These are phyloP conservation scores for Lasioglossum pauxillum DNA, from an alignment of 2,888 invertebrate species.

Conservation along the genomic window DNA sequence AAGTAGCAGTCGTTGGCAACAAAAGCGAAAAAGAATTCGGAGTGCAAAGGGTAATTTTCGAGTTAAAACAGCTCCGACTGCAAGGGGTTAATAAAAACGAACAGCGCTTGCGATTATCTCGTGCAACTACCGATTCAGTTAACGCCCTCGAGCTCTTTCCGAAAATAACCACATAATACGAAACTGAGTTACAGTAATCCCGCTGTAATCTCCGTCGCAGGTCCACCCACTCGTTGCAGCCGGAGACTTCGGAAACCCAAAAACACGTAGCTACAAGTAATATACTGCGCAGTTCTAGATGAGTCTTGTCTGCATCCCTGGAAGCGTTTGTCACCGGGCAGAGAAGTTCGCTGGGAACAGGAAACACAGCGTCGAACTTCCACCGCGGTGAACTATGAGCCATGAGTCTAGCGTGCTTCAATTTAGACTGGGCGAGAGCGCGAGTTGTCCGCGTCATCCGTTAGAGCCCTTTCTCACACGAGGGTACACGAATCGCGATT, in stretches of 20 bases:
- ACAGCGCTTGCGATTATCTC: background rate
- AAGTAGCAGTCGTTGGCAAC: too few species aligned
- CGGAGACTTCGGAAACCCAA: background rate
- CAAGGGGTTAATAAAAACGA: background rate
- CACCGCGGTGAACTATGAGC: background rate
- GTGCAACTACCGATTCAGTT: background rate
- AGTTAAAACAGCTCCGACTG: too few species aligned
- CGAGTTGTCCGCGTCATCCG: background rate
- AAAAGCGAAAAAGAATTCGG: too few species aligned
- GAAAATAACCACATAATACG: background rate
- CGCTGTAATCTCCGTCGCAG: background rate
- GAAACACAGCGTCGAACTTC: conserved; percentile 6
- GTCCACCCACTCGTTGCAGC: background rate
- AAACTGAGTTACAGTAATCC: background rate
- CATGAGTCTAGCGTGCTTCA: background rate
- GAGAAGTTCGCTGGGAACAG: background rate
- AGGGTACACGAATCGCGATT: background rate
- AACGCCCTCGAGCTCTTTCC: background rate
- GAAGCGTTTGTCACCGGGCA: background rate
- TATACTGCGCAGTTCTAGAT: background rate
- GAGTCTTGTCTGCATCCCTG: background rate
- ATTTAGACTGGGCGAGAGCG: background rate
- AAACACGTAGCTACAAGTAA: background rate
- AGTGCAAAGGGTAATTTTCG: too few species aligned
- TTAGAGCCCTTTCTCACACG: background rate